Conservation (phyloP, 2,113 vertebrate genomes). For the Xerus inauris region DNA sequence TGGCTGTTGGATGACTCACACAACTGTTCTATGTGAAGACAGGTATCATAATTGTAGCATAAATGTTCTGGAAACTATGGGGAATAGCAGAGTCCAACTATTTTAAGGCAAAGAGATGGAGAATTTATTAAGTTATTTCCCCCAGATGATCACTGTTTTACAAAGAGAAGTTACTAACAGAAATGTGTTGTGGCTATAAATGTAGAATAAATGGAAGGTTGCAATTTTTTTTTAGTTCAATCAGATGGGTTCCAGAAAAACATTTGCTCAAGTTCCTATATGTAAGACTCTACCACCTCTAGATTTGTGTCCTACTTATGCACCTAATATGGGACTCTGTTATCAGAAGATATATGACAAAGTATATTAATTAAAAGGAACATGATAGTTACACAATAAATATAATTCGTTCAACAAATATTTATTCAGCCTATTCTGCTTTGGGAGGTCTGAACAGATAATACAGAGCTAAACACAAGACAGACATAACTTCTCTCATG, state of each 20-base stretch:
- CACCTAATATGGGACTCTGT: background rate
- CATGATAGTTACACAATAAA: background rate
- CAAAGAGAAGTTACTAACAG: background rate
- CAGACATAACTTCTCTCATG: background rate
- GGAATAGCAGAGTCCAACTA: background rate
- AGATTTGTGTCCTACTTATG: background rate
- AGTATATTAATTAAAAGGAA: background rate
- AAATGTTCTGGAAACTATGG: background rate
- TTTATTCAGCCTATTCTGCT: background rate
- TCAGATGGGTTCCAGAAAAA: background rate
- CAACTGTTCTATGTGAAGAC: background rate
- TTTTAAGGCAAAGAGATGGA: background rate
- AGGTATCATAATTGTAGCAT: background rate
- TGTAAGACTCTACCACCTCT: background rate
- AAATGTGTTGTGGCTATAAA: background rate
- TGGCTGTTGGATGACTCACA: background rate
- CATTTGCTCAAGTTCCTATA: background rate
- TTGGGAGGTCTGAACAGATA: background rate
- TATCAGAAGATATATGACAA: background rate
- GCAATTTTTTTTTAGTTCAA: background rate
- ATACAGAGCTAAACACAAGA: background rate
- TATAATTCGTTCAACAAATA: background rate
- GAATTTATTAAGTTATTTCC: background rate
- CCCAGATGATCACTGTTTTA: background rate
- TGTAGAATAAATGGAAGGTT: background rate